Percentiles rank a stretch among this genome's conserved stretches.
phyloP scores from a whole-genome alignment of 2,888 invertebrate species.

The Drymonia ruficornis region DNA sequence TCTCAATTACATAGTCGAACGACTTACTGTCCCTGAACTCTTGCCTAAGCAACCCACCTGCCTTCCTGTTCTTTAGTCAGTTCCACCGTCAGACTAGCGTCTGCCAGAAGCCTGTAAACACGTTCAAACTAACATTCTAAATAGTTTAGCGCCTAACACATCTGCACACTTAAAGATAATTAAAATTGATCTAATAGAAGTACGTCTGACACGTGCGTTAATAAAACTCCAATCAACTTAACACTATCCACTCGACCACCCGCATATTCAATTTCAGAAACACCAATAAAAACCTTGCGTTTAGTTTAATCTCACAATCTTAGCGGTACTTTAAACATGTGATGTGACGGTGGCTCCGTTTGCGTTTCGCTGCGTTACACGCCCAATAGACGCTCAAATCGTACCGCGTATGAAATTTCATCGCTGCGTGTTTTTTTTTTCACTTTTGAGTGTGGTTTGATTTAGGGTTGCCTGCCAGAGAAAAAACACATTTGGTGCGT shows the following conservation, averaged over 20 bases:
- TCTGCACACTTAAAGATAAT: no score
- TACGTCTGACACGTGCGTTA: neutral
- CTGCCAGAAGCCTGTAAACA: no score
- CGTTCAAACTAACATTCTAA: no score
- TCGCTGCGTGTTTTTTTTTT: conserved; percentile 51
- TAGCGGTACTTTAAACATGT: conserved; percentile 19
- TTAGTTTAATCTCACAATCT: neutral
- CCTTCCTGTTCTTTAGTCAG: no score
- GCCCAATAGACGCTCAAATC: conserved; percentile 61
- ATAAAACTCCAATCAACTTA: neutral
- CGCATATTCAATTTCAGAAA: neutral
- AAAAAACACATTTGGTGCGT: no score
- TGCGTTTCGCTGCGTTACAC: conserved; percentile 44
- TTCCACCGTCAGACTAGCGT: no score
- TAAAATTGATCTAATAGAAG: no score
- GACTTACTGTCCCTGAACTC: no score
- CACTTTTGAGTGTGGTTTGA: conserved; percentile 3
- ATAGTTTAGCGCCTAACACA: no score
- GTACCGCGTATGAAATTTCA: conserved; percentile 63
- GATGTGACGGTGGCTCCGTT: conserved; percentile 35
- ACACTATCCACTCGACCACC: neutral
- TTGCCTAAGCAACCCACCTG: no score
- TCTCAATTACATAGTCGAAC: neutral
- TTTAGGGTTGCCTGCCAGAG: conserved; percentile 9
- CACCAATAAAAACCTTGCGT: conserved; percentile 1